Base-by-base conservation (phyloP, 2,888 invertebrate genomes). In the Hofmannophila pseudospretella region DNA sequence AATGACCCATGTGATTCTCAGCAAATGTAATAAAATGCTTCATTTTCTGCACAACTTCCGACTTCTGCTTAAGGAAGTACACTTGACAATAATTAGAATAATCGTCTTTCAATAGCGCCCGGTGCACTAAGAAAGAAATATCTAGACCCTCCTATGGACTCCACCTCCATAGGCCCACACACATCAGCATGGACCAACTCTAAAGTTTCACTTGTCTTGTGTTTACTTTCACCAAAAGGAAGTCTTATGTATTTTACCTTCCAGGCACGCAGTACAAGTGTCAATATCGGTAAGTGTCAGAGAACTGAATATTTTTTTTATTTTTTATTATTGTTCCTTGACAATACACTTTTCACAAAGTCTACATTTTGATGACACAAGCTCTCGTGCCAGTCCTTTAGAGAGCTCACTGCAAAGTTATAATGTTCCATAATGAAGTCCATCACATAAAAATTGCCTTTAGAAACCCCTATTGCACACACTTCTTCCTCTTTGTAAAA, bases 51-150 rank as follows among this genome's bases (percentile, higher is more conserved):
- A 30, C 23, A 1, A 36, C 31, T 27, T 38, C 36, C 29, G 20
- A 11, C 7, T 42, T 42, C 1, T 4, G 5, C 22, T 30, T 36
- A 3, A 36, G 1, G 14, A 36, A 36, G 8, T 36, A 25, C n/a
- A 47, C 41, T 3, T 3, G 7, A n/a, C 45, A 33, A 11, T 32
- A 44, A 8, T 49, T 49, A 4, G 51, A 49, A 11, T 39, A 56
- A 26, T 58, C 56, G 42, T 60, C 55, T 20, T 54, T 56, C 1
- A 56, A 10, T 7, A 57, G 5, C 2, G n/a, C n/a, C n/a, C n/a
- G n/a, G n/a, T n/a, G n/a, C n/a, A n/a, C n/a, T n/a, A n/a, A n/a
- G n/a, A n/a, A 54, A 7, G 34, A 49, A 54, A 22, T 52, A 57
- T 39, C 37, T 48, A 4, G 50, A 42, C 4, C 53, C 51, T 14